Base-by-base conservation (phyloP, 2,113 vertebrate species). In the Ceratotherium simum region DNA sequence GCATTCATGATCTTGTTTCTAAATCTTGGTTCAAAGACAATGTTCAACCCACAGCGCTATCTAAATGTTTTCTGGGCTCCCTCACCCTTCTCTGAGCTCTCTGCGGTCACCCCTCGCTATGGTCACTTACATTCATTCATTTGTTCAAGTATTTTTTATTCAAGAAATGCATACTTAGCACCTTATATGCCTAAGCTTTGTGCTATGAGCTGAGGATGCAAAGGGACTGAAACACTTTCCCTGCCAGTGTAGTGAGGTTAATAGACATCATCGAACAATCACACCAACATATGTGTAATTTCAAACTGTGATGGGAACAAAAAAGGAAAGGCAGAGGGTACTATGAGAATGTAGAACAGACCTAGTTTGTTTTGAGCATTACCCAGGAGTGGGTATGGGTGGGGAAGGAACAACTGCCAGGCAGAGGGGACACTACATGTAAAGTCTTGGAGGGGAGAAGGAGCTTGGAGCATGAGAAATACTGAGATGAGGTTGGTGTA, bases 1-100 rank as follows among this genome's bases (percentile, higher is more conserved):
- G 48, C 2, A 36, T 83, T 29, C 39, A 79, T 5, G 72, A 72
- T 13, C 23, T 67, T 78, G 46, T 79, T 91, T 96, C n/a, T 72
- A 96, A 86, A 70, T 73, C 23, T 21, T 90, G 23, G 12, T 85
- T 89, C 48, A 79, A 78, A 95, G 75, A 69, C 42, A 92, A 17
- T 31, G 25, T 54, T 62, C 39, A 36, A 39, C 1, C 3, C n/a
- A 46, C 0, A 10, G 16, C 6, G 3, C 48, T 29, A 67, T 60
- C n/a, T 48, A 33, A 60, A 39, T 82, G 72, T 39, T 1, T 58
- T 31, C 70, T 85, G 51, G 65, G 21, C 21, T 58, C 73, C 87
- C 42, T 88, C 4, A 62, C 6, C 3, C 1, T 18, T 87, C 31
- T 79, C 16, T 86, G 23, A 70, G 17, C 42, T 70, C 20, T 82